These are phyloP conservation scores for Phortica variegata DNA, from an alignment of 1,140 invertebrate genomes.

Conservation along the genomic window DNA sequence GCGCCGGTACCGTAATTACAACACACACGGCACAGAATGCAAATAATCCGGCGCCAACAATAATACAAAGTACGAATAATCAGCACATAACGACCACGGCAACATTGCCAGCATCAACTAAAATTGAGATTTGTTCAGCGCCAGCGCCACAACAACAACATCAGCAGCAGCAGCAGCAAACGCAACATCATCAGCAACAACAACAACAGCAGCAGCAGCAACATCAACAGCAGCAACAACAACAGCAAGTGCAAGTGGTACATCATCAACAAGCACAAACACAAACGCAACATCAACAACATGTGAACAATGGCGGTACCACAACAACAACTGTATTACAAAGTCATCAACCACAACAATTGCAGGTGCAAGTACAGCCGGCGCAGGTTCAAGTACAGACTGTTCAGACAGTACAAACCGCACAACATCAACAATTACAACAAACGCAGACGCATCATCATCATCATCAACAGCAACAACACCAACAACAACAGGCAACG, in stretches of 20 bases:
- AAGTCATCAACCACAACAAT: background rate
- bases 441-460: slow-evolving; percentile 36
- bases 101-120: slow-evolving; percentile 49
- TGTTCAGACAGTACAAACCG: slow-evolving; percentile 52
- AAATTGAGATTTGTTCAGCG: slow-evolving; percentile 51
- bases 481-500: slow-evolving; percentile 17
- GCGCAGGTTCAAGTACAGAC: slow-evolving; percentile 31
- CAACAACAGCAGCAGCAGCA: slow-evolving; percentile 28
- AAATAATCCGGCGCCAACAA: slow-evolving; percentile 45
- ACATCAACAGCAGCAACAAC: slow-evolving; percentile 18
- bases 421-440: slow-evolving; percentile 48
- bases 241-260: slow-evolving; percentile 9
- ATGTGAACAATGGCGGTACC: slow-evolving; percentile 6
- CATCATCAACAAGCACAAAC: slow-evolving; percentile 1
- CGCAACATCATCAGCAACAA: slow-evolving; percentile 55
- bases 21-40: slow-evolving; percentile 44
- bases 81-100: slow-evolving; percentile 53
- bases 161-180: slow-evolving; percentile 31
- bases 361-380: slow-evolving; percentile 36
- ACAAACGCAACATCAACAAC: slow-evolving; percentile 17
- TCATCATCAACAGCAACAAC: slow-evolving; percentile 27
- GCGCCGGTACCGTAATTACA: slow-evolving; percentile 51
- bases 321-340: no score
- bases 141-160: slow-evolving; percentile 36
- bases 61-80: slow-evolving; percentile 54